These are phyloP conservation scores for Ellobius talpinus DNA, from an alignment of 2,113 vertebrate genomes.

Conservation along the genomic window DNA sequence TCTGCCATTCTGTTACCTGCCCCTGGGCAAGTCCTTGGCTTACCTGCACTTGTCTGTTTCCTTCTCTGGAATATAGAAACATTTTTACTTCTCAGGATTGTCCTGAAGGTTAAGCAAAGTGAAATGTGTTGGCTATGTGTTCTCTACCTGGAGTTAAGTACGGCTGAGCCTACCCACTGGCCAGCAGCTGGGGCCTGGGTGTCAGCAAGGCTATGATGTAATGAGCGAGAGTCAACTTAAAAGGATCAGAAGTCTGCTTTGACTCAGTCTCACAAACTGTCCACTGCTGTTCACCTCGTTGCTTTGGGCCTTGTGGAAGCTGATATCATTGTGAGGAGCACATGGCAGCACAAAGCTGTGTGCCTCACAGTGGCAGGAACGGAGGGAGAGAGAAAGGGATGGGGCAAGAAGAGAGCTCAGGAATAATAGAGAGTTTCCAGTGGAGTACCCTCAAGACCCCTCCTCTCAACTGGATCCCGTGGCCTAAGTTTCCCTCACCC, in stretches of 20 bases:
- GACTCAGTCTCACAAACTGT: background rate
- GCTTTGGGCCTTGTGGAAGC: background rate
- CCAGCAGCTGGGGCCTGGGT: background rate
- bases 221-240: background rate
- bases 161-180: background rate
- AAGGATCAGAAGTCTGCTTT: background rate
- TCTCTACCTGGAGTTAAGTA: slow-evolving; percentile 8
- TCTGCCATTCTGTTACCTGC: background rate
- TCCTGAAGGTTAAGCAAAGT: slow-evolving; percentile 3
- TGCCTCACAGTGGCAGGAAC: background rate
- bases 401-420: background rate
- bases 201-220: background rate
- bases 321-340: background rate
- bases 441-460: background rate
- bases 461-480: background rate
- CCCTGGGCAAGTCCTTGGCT: background rate
- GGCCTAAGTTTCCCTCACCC: background rate
- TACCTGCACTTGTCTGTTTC: slow-evolving; percentile 9
- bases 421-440: background rate
- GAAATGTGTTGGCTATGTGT: background rate
- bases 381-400: background rate
- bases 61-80: slow-evolving; percentile 34
- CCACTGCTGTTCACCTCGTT: background rate
- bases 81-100: background rate
- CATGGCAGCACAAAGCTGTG: too few species aligned